Percentiles rank a stretch among this genome's conserved stretches.
Evolutionary conservation across 2,888 invertebrate species (phyloP).

Genomic region (Nycteola revayana): DNA sequence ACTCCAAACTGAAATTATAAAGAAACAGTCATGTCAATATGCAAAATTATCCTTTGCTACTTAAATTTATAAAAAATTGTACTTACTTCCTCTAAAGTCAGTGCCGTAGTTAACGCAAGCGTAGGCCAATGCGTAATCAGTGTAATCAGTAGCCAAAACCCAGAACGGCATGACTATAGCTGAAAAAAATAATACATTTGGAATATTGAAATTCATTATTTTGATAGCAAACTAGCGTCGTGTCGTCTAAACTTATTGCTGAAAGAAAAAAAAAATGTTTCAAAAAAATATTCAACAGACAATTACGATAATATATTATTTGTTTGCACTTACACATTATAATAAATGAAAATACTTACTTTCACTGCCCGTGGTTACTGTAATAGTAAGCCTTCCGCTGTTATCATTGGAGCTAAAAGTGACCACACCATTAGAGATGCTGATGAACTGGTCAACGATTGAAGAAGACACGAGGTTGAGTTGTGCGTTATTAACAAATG

Average conservation of each 20-base stretch:
- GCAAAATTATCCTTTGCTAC: too few relatives aligned
- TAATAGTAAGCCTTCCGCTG: slow-evolving; percentile 49
- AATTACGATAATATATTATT: too few relatives aligned
- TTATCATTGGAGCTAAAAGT: slow-evolving; percentile 35
- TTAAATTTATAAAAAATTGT: too few relatives aligned
- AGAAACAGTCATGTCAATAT: too few relatives aligned
- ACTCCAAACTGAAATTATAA: slow-evolving; percentile 53
- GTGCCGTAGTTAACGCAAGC: slow-evolving; percentile 68
- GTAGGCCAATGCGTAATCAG: slow-evolving; percentile 82
- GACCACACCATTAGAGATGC: slow-evolving; percentile 33
- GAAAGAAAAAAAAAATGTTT: too few relatives aligned
- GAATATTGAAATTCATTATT: too few relatives aligned
- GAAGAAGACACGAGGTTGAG: slow-evolving; percentile 42
- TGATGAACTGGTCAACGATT: slow-evolving; percentile 40
- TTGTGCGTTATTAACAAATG: slow-evolving; percentile 24
- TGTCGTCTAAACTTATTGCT: too few relatives aligned
- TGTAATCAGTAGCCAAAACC: slow-evolving; percentile 79
- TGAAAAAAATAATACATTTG: slow-evolving; percentile 31
- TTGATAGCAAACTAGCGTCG: too few relatives aligned
- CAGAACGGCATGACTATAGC: slow-evolving; percentile 50
- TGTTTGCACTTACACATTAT: too few relatives aligned
- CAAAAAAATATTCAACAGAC: too few relatives aligned
- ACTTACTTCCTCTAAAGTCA: slow-evolving; percentile 57
- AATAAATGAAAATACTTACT: too few relatives aligned
- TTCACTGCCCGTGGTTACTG: slow-evolving; percentile 28